phyloP scores from a whole-genome alignment of 2,797 vertebrate species.

The Falco rusticolus region DNA sequence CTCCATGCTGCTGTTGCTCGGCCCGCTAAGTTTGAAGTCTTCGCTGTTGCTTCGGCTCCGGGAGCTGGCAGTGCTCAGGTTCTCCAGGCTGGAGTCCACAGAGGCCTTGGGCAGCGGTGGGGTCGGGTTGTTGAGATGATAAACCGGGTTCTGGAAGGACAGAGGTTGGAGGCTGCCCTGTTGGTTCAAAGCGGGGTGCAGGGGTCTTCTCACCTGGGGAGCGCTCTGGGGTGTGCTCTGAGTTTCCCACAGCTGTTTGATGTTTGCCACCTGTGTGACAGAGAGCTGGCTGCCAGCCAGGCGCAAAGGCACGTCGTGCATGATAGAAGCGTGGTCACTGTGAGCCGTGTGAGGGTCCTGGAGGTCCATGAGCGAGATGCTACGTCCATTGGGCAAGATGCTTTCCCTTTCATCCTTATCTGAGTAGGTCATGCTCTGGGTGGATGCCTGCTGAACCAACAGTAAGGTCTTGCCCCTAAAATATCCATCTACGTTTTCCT shows the following conservation, averaged over 20 bases:
- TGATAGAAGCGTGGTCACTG: slow-evolving; percentile 53
- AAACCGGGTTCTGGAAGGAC: slow-evolving; percentile 95
- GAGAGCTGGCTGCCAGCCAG: slow-evolving; percentile 89
- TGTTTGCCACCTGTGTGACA: slow-evolving; percentile 78
- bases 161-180: slow-evolving; percentile 90
- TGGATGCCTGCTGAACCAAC: slow-evolving; percentile 83
- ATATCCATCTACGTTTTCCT: slow-evolving; percentile 80
- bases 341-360: slow-evolving; percentile 84
- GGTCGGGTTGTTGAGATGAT: slow-evolving; percentile 88
- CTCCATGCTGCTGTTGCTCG: slow-evolving; percentile 90
- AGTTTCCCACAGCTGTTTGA: slow-evolving; percentile 81
- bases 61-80: slow-evolving; percentile 91
- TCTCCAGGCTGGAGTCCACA: slow-evolving; percentile 90
- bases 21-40: slow-evolving; percentile 84
- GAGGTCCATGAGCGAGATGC: slow-evolving; percentile 93
- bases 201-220: slow-evolving; percentile 88
- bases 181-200: slow-evolving; percentile 85
- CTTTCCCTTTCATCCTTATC: slow-evolving; percentile 85
- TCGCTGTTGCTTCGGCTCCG: slow-evolving; percentile 86
- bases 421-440: slow-evolving; percentile 86
- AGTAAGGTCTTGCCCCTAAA: slow-evolving; percentile 82
- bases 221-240: slow-evolving; percentile 89
- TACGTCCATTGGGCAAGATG: slow-evolving; percentile 85
- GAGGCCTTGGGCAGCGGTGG: slow-evolving; percentile 77
- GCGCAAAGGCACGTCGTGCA: slow-evolving; percentile 83